Evolutionary conservation across 2,888 invertebrate genomes (phyloP).

Genomic region (Mythimna albipuncta): DNA sequence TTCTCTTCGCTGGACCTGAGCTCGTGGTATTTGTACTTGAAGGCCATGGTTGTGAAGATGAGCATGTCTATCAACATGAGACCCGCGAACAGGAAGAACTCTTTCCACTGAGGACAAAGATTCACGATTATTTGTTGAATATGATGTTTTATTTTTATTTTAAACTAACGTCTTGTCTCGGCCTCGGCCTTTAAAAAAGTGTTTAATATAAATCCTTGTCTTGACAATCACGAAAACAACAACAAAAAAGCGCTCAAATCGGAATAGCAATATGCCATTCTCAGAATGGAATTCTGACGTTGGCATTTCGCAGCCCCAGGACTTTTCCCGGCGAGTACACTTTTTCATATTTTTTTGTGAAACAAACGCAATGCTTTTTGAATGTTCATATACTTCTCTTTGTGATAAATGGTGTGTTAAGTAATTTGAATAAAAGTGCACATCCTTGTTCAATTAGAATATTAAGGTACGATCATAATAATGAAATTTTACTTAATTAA

Average conservation of each 20-base stretch:
- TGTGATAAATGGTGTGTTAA: too few species aligned
- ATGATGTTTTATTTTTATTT: too few species aligned
- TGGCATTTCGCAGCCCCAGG: background rate
- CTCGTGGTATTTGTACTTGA: slow-evolving; percentile 94
- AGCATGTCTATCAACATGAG: slow-evolving; percentile 96
- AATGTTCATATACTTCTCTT: background rate
- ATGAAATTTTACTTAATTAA: too few species aligned
- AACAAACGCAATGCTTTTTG: background rate
- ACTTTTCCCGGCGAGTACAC: background rate
- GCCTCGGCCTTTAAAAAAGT: too few species aligned
- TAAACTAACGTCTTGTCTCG: too few species aligned
- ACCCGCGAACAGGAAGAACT: slow-evolving; percentile 96
- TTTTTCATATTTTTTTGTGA: too few species aligned
- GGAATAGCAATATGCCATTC: background rate
- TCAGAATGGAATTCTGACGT: background rate
- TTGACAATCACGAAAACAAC: too few species aligned
- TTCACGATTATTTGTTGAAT: too few species aligned
- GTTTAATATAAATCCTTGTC: too few species aligned
- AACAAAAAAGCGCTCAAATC: too few species aligned
- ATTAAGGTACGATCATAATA: too few species aligned
- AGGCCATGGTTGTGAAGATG: slow-evolving; percentile 95
- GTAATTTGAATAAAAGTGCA: background rate
- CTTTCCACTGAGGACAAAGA: slow-evolving; percentile 92
- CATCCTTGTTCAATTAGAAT: too few species aligned
- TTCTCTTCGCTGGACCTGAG: slow-evolving; percentile 79